These are phyloP conservation scores for Synergus itoensis DNA, from an alignment of 2,888 invertebrate species.

Conservation along the genomic window DNA sequence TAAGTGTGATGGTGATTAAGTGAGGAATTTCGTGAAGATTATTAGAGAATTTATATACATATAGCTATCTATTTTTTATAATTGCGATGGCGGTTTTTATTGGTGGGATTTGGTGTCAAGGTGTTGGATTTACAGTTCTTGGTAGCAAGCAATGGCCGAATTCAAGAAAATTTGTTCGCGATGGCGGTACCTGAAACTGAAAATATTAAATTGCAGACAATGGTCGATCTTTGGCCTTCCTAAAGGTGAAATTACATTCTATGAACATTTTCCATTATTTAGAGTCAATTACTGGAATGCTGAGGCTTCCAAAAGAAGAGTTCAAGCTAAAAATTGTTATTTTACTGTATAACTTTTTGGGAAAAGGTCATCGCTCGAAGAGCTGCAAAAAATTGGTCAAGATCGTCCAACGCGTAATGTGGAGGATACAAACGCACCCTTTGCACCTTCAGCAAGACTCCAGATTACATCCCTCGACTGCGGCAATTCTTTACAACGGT, in stretches of 20 bases:
- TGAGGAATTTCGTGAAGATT: constrained; percentile 47
- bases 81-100: constrained; percentile 11
- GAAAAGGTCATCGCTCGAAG: constrained; percentile 28
- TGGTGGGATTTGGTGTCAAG: constrained; percentile 25
- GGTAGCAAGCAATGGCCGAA: constrained; percentile 32
- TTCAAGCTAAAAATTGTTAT: background rate
- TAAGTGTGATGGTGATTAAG: constrained; percentile 35
- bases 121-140: constrained; percentile 7
- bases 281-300: too few relatives aligned
- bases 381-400: constrained; percentile 18
- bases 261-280: background rate
- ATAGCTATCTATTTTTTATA: background rate
- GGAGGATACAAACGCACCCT: constrained; percentile 77
- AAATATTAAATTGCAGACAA: background rate
- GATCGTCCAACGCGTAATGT: constrained; percentile 65
- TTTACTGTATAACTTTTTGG: background rate
- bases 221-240: constrained; percentile 35
- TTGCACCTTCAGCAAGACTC: constrained; percentile 77
- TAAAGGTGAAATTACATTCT: constrained; percentile 4
- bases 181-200: constrained; percentile 31
- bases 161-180: constrained; percentile 28
- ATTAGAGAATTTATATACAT: background rate
- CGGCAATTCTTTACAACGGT: constrained; percentile 81
- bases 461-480: constrained; percentile 77
- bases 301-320: too few relatives aligned